A percentile compares a stretch with the other conserved stretches of the same genome.
These are phyloP conservation scores for Osmerus mordax DNA, from an alignment of 2,113 vertebrate genomes.

Conservation along the genomic window DNA sequence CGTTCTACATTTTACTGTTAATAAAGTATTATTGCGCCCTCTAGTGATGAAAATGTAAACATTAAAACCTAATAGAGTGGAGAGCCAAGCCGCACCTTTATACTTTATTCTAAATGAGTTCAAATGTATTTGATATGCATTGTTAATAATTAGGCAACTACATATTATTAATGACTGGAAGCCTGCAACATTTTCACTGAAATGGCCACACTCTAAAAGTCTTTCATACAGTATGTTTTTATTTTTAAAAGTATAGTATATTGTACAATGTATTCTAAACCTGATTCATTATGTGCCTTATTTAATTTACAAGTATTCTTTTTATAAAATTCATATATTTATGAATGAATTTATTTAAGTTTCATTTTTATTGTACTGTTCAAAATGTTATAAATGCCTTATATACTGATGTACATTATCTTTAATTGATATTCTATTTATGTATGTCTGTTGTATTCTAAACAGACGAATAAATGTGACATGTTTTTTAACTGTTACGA, in stretches of 20 bases:
- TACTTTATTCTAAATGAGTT: not conserved
- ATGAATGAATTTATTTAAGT: conserved; percentile 19
- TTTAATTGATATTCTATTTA: conserved; percentile 47
- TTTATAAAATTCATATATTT: conserved; percentile 15
- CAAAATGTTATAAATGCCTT: conserved; percentile 11
- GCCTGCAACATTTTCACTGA: too few relatives aligned
- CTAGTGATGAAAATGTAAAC: conserved; percentile 6
- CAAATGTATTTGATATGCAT: not conserved
- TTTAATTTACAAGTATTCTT: not conserved
- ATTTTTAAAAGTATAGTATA: conserved; percentile 3
- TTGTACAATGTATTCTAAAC: not conserved
- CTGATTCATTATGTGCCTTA: conserved; percentile 6
- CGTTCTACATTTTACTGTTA: too few relatives aligned
- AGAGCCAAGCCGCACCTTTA: not conserved
- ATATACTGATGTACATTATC: conserved; percentile 38
- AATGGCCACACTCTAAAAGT: too few relatives aligned
- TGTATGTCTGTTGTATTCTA: conserved; percentile 23
- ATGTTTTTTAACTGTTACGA: conserved; percentile 1
- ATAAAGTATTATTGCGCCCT: conserved; percentile 8
- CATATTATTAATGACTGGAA: too few relatives aligned
- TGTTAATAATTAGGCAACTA: conserved; percentile 5
- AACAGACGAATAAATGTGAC: conserved; percentile 14
- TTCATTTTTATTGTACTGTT: conserved; percentile 5
- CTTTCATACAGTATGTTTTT: conserved; percentile 6
- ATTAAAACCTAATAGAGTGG: not conserved